Base-by-base conservation (phyloP, 2,113 vertebrate species). In the Regulus satrapa region DNA sequence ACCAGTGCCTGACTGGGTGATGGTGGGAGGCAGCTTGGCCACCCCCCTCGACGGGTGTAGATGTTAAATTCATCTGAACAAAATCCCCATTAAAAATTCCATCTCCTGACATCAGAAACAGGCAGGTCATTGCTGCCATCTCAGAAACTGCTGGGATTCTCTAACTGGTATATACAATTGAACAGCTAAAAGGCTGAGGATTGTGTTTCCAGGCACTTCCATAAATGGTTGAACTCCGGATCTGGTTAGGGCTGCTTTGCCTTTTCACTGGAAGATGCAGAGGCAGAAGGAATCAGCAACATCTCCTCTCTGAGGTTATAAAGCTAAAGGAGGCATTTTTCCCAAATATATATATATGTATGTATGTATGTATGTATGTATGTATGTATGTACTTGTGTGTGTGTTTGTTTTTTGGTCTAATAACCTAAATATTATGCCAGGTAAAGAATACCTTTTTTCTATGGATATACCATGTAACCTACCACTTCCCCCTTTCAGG, bases 41-140 rank as follows among this genome's bases (percentile, higher is more conserved):
- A 14, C 10, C 12, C 17, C 12, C 9, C 6, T 40, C 2, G 0
- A 58, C 0, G 0, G 20, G 6, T 36, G 7, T 21, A 25, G 52
- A 3, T 12, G 13, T 48, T 68, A 5, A 6, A 5, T 84, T 76
- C 16, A 2, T n/a, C 31, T 52, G 58, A 62, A 67, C 43, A 18
- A 72, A 91, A 68, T 18, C 25, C 5, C 21, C 4, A 13, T 58
- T 21, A 68, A 68, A 26, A 49, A 40, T 63, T 73, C 25, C 12
- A 7, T 34, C 34, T 67, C 18, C 34, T 49, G 31, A 54, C 63
- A 43, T 63, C 55, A 59, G 31, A 29, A 71, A 20, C 26, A n/a
- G 51, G 48, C 59, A 36, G 45, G 32, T 68, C 43, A 6, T 56
- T 67, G 20, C 46, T 40, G 52, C 21, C 6, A 6, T 51, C 51